Evolutionary conservation across 2,113 vertebrate genomes (phyloP).

Genomic region (Callorhinus ursinus): DNA sequence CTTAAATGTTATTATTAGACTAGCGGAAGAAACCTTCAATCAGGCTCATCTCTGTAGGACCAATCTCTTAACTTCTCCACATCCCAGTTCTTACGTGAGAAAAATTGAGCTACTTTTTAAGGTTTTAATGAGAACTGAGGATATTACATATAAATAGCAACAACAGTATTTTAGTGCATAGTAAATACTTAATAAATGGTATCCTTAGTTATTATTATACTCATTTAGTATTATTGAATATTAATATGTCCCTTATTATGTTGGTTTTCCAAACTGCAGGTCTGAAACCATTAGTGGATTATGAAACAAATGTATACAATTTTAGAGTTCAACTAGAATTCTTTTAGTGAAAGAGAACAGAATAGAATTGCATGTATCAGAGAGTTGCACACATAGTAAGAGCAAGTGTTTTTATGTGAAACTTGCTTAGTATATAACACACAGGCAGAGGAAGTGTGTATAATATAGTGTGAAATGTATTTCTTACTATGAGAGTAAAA

Average conservation of each 20-base stretch:
- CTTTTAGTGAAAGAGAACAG: neutral
- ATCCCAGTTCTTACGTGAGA: neutral
- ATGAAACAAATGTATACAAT: neutral
- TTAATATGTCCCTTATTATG: neutral
- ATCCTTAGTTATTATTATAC: neutral
- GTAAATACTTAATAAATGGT: neutral
- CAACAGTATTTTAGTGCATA: neutral
- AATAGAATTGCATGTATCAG: neutral
- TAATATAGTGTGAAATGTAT: neutral
- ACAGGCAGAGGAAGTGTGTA: neutral
- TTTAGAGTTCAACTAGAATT: neutral
- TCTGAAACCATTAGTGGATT: neutral
- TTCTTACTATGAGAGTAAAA: neutral
- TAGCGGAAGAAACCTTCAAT: neutral
- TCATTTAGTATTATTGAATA: neutral
- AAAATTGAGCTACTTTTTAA: neutral
- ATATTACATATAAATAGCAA: neutral
- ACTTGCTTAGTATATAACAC: neutral
- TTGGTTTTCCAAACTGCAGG: neutral
- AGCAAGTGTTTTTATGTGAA: neutral
- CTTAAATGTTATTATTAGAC: neutral
- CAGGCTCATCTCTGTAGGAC: neutral
- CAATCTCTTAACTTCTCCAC: neutral
- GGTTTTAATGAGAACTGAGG: neutral
- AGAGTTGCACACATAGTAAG: neutral